Evolutionary conservation across 30 jellyfish, hydroid and myxozoan genomes (phyloP), one percentile per base, ranked within the genome.

Genomic region (Hydractinia symbiolongicarpus): DNA sequence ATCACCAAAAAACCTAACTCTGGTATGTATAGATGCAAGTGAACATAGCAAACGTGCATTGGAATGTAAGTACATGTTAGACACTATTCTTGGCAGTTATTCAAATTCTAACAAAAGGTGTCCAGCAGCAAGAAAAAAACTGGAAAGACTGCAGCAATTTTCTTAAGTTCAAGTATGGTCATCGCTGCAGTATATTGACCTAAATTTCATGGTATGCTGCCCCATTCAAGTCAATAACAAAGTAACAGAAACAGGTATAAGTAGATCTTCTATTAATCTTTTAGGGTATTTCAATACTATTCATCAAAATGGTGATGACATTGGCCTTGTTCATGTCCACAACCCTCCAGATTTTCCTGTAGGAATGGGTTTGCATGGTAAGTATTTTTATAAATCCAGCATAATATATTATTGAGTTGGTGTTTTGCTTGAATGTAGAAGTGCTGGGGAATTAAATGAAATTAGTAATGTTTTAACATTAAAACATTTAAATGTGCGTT

Each of bases 301-400:
- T 6, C 40, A 64, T 13, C 19, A 64, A 64, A 51, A 64, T 7
- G 74, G 74, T 7, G 74, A 64, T n/a, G 40, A 44, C 19, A 1
- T 64, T n/a, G 74, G 74, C 9, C 17, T 64, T 7, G 40, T 64
- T 64, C 74, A 64, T 64, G 74, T 64, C 17, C 74, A 64, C 74
- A 64, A 44, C 40, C 74, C 74, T 13, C 74, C 74, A 64, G 74
- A 64, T 64, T 64, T 64, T 51, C 74, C 74, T 64, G 74, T 64
- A n/a, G 74, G 74, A 64, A n/a, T 64, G 19, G 74, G 74, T n/a
- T n/a, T 64, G 6, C 74, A 64, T 64, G 74, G 74, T 64, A 64
- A 4, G 9, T 64, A 1, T 7, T 64, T 64, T 7, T 6, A 44
- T 13, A 0, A 44, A 64, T 51, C 7, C 19, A 13, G 69, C 0